Base-by-base conservation (phyloP, 2,113 vertebrate genomes). In the Oncorhynchus gorbuscha region DNA sequence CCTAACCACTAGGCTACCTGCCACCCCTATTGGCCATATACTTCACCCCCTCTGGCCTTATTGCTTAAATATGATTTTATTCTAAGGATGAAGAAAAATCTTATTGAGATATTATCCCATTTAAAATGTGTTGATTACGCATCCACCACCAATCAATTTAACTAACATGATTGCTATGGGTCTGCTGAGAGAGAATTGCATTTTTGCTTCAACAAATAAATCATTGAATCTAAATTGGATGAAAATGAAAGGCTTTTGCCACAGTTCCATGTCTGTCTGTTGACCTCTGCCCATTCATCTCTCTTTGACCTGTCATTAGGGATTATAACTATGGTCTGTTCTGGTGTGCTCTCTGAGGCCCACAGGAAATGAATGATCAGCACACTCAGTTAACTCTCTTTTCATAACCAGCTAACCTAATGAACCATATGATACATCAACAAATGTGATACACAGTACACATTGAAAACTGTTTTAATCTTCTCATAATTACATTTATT, bases 331-430 rank as follows among this genome's bases (percentile, higher is more conserved):
- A 30, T 14, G 61, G 35, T 69, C 49, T 70, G 73, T 55, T 32
- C 18, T 9, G 18, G 26, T 69, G 64, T 72, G 70, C 62, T 32
- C 35, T 66, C 45, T 45, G 24, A 12, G n/a, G 59, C 58, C n/a
- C 30, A 69, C 69, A 84, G 69, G 69, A 80, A 84, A 76, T 76
- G 28, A 72, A 49, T 28, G 59, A 67, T 78, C 77, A 75, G 32
- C 73, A 72, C 45, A 66, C 45, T 49, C 22, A 14, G 35, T 22
- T 66, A 11, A 35, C 14, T 22, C 22, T 32, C 45, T 69, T 78
- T 68, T 28, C 64, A 72, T 68, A 68, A 72, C 18, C 61, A 71
- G 68, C 62, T 69, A 45, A 71, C 20, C 16, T 55, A 35, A 55
- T n/a, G 39, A 45, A 45, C 39, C 39, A 45, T 45, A 12, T 45